These are phyloP conservation scores for Delia radicum DNA, from an alignment of 1,140 invertebrate genomes.

Conservation along the genomic window DNA sequence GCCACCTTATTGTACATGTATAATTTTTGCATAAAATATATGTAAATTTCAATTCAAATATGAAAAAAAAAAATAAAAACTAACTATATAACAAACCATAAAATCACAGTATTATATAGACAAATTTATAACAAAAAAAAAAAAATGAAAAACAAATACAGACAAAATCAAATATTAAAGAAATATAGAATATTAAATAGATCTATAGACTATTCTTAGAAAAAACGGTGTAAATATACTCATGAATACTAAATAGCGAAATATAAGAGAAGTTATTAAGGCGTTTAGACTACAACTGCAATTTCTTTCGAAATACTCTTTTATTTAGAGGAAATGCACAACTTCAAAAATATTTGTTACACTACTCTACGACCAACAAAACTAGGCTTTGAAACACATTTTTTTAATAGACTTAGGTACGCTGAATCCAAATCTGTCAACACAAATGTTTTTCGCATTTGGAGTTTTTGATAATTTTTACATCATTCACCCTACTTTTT, in stretches of 20 bases:
- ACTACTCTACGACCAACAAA: too few relatives aligned
- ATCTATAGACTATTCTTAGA: neutral
- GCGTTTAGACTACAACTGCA: too few relatives aligned
- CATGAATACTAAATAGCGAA: slow-evolving; percentile 18
- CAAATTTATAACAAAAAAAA: slow-evolving; percentile 9
- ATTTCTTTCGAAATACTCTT: too few relatives aligned
- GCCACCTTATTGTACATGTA: slow-evolving; percentile 34
- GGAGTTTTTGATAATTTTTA: too few relatives aligned
- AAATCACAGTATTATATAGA: slow-evolving; percentile 19
- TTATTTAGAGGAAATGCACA: too few relatives aligned
- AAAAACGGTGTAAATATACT: slow-evolving; percentile 8
- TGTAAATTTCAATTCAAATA: slow-evolving; percentile 39
- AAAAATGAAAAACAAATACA: slow-evolving; percentile 7
- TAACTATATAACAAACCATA: neutral
- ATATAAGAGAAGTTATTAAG: too few relatives aligned
- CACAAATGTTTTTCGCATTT: too few relatives aligned
- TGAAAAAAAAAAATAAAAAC: neutral
- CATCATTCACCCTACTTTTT: too few relatives aligned
- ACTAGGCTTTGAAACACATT: too few relatives aligned
- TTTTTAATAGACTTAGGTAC: too few relatives aligned
- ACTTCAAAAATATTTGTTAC: too few relatives aligned
- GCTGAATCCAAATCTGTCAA: too few relatives aligned
- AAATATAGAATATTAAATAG: slow-evolving; percentile 19
- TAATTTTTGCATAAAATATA: slow-evolving; percentile 56
- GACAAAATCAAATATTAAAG: neutral